Conservation (phyloP, 2,113 vertebrate species). For the Aleadryas rufinucha region DNA sequence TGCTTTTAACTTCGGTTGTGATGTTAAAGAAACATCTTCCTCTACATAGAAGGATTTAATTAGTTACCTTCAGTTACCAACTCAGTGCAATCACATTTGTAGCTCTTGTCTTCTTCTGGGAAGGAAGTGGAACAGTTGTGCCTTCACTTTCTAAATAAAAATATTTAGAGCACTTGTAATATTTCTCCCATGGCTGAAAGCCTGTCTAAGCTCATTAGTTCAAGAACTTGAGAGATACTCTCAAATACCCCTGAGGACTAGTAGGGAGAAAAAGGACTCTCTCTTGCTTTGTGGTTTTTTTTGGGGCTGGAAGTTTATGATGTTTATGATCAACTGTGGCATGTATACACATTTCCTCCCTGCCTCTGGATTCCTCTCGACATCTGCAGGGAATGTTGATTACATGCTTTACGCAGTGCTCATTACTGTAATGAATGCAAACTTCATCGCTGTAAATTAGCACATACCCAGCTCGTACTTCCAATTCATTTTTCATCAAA, state of each 20-base stretch:
- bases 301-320: neutral
- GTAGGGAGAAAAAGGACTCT: neutral
- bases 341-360: neutral
- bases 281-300: neutral
- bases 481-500: constrained; percentile 37
- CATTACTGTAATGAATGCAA: constrained; percentile 47
- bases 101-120: neutral
- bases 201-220: neutral
- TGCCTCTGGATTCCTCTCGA: constrained; percentile 10
- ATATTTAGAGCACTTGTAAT: constrained; percentile 20
- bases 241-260: neutral
- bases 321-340: constrained; percentile 9
- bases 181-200: neutral
- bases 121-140: neutral
- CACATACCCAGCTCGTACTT: neutral
- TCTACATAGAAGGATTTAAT: neutral
- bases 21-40: neutral
- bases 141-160: neutral
- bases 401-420: neutral
- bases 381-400: constrained; percentile 25
- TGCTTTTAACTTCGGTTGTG: neutral
- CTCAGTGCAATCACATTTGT: neutral
- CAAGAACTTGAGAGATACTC: neutral
- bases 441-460: constrained; percentile 11
- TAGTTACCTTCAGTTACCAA: neutral